Base-by-base conservation (phyloP, 2,797 vertebrate genomes). In the Lepilemur ruficaudatus region DNA sequence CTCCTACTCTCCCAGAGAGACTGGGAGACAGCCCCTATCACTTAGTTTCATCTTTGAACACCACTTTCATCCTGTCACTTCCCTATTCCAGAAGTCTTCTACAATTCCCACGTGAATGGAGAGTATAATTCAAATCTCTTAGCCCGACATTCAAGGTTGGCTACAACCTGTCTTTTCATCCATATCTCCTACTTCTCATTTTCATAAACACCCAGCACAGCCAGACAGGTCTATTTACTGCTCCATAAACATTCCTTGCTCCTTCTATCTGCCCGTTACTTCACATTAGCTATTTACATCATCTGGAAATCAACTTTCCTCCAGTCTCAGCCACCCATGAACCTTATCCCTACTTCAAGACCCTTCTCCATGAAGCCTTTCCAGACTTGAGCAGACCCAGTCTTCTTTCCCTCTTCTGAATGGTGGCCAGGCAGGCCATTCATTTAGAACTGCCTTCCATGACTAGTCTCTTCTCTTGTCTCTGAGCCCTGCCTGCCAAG, bases 71-170 rank as follows among this genome's bases (percentile, higher is more conserved):
- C 18, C 78, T 52, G 48, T 80, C 22, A 63, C 48, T 88, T 81
- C 52, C 35, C 13, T 84, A 8, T 81, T 76, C 65, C 25, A 76
- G 72, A 89, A 30, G 94, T 35, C 43, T 91, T 75, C 55, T 80
- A 69, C 52, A 70, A 28, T 17, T 80, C 28, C n/a, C 65, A 75
- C 35, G 38, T 17, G 7, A 90, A 41, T 30, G 28, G n/a, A 92
- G 43, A 87, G 69, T 32, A 43, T 79, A 87, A 63, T 88, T 95
- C 43, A 75, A n/a, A 65, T 88, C n/a, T 72, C 82, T 93, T 20
- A 50, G 25, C 46, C 72, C 52, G 32, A 22, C 28, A 32, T 80
- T 91, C 57, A 75, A 72, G 76, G 52, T 35, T 50, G n/a, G 30
- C 7, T 67, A 22, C 25, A 25, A 41, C 20, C 25, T 55, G 20